Conservation (phyloP, 2,888 invertebrate genomes). For the Zaprionus bogoriensis region DNA sequence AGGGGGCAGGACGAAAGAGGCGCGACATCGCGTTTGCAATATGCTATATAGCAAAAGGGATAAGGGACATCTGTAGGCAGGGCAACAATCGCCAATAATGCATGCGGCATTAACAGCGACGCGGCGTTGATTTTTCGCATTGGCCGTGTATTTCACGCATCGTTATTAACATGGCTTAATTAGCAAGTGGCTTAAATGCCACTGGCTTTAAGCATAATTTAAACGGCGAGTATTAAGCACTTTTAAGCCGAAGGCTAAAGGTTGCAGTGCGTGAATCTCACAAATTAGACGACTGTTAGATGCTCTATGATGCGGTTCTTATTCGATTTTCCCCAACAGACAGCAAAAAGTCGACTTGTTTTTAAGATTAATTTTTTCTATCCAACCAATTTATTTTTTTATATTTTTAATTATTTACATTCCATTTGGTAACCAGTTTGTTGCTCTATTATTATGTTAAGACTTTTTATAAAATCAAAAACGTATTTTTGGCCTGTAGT, state of each 20-base stretch:
- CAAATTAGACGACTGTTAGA: neutral
- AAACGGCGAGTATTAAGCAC: slow-evolving; percentile 24
- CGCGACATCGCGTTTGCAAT: too few species aligned
- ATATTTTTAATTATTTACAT: too few species aligned
- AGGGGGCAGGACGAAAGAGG: too few species aligned
- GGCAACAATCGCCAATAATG: slow-evolving; percentile 54
- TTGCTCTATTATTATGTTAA: too few species aligned
- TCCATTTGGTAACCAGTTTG: too few species aligned
- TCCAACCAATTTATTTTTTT: too few species aligned
- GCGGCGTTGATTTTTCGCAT: slow-evolving; percentile 43
- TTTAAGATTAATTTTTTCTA: too few species aligned
- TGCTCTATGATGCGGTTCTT: too few species aligned
- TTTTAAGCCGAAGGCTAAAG: neutral
- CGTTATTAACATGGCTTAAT: slow-evolving; percentile 72
- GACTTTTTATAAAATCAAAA: too few species aligned
- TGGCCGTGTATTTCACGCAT: slow-evolving; percentile 16
- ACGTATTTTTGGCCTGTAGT: too few species aligned
- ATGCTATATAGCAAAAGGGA: slow-evolving; percentile 1
- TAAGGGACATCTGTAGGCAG: slow-evolving; percentile 16
- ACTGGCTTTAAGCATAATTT: slow-evolving; percentile 56
- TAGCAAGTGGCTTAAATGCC: slow-evolving; percentile 61
- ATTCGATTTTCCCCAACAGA: too few species aligned
- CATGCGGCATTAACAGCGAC: slow-evolving; percentile 52
- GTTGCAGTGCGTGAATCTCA: neutral
- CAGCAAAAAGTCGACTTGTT: too few species aligned